Evolutionary conservation across 2,113 vertebrate genomes (phyloP).

Genomic region (Leiothrix lutea): DNA sequence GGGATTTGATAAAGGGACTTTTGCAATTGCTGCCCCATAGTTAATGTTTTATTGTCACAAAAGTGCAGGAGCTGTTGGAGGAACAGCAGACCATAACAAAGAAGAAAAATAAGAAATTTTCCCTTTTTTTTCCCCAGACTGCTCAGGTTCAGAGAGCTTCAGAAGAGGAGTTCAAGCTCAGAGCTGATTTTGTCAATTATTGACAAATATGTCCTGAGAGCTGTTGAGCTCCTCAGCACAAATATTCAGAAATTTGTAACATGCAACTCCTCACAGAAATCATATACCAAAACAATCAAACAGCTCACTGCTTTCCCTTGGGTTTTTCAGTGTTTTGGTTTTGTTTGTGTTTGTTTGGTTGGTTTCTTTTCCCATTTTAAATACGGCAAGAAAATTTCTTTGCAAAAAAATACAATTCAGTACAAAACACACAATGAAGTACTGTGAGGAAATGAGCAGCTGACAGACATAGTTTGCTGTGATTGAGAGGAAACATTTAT

Average conservation of each 20-base stretch:
- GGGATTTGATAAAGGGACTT: not conserved
- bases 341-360: not conserved
- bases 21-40: not conserved
- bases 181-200: not conserved
- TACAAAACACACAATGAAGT: not conserved
- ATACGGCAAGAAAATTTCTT: not conserved
- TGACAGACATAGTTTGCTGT: conserved; percentile 17
- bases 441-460: not conserved
- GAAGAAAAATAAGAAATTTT: not conserved
- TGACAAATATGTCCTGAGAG: not conserved
- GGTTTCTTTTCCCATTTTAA: not conserved
- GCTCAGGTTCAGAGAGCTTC: not conserved
- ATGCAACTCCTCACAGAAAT: not conserved
- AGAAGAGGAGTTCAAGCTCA: not conserved
- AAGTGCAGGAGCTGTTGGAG: not conserved
- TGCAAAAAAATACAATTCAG: not conserved
- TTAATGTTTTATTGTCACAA: not conserved
- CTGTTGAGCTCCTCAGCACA: not conserved
- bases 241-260: not conserved
- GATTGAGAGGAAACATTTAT: conserved; percentile 35
- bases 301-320: not conserved
- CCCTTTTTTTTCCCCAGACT: not conserved
- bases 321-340: not conserved
- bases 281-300: not conserved
- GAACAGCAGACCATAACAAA: not conserved